phyloP scores from a whole-genome alignment of 2,888 invertebrate species.

The Cancer borealis region DNA sequence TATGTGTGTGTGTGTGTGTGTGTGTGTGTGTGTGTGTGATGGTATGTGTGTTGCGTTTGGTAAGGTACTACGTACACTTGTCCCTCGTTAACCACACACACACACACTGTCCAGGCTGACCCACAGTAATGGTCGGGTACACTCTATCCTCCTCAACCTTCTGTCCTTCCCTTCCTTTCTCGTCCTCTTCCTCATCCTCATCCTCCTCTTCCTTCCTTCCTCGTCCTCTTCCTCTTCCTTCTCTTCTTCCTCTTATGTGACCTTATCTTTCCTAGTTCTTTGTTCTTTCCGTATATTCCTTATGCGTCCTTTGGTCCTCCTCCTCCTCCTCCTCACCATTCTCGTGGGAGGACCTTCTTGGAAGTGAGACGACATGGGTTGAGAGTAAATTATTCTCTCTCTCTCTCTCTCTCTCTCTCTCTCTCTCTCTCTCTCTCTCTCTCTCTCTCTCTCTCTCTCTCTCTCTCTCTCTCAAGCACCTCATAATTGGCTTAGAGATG shows the following conservation, averaged over 20 bases:
- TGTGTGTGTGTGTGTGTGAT: background rate
- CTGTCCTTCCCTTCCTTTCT: background rate
- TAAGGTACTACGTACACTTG: background rate
- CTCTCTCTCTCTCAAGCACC: background rate
- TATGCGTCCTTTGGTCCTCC: background rate
- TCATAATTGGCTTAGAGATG: too few species aligned
- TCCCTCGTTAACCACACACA: background rate
- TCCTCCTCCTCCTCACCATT: background rate
- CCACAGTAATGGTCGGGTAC: background rate
- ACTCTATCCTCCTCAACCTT: background rate
- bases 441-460: background rate
- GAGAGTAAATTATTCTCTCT: background rate
- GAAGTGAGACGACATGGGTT: background rate
- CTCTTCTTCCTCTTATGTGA: background rate
- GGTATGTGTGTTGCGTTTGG: background rate
- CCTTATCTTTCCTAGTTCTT: background rate
- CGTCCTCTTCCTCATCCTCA: too few species aligned
- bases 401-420: conserved; percentile 34
- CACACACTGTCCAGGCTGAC: too few species aligned
- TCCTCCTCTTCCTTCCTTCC: background rate
- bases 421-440: background rate
- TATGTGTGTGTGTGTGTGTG: background rate
- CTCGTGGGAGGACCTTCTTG: background rate
- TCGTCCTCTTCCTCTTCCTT: background rate
- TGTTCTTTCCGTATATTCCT: background rate